These are phyloP conservation scores for Bursaphelenchus okinawaensis DNA, from an alignment of 2,888 invertebrate species.

Conservation along the genomic window DNA sequence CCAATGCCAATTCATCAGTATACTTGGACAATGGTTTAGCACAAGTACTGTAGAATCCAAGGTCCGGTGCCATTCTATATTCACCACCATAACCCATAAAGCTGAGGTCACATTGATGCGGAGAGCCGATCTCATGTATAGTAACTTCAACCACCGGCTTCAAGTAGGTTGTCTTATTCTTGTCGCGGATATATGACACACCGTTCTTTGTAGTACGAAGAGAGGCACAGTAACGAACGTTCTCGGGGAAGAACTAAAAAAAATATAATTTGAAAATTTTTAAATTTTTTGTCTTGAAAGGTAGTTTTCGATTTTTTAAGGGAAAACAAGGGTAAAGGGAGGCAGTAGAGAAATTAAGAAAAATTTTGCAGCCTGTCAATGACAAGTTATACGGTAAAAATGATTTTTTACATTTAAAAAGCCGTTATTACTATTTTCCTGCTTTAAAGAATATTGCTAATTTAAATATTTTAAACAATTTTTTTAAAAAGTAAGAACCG, in stretches of 20 bases:
- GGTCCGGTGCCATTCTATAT: constrained; percentile 49
- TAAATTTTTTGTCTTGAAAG: too few relatives aligned
- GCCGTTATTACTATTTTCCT: too few relatives aligned
- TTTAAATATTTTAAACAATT: too few relatives aligned
- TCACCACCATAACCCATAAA: constrained; percentile 49
- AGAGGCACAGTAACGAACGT: constrained; percentile 40
- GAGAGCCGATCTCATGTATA: constrained; percentile 25
- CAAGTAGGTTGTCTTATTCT: constrained; percentile 34
- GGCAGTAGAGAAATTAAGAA: too few relatives aligned
- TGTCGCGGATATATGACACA: constrained; percentile 31
- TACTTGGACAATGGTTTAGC: constrained; percentile 43
- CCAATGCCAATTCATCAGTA: constrained; percentile 34
- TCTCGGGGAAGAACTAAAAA: constrained; percentile 41
- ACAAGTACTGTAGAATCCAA: constrained; percentile 51
- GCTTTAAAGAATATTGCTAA: too few relatives aligned
- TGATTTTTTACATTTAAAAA: too few relatives aligned
- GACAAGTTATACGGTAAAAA: too few relatives aligned
- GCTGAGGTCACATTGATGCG: constrained; percentile 23
- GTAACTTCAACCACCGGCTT: constrained; percentile 25
- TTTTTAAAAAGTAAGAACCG: too few relatives aligned
- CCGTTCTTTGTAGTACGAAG: constrained; percentile 36
- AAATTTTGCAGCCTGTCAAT: too few relatives aligned
- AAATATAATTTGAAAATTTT: too few relatives aligned
- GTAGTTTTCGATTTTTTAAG: too few relatives aligned
- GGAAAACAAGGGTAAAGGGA: too few relatives aligned